These are phyloP conservation scores for Huso huso DNA, from an alignment of 2,797 vertebrate species.

Conservation along the genomic window DNA sequence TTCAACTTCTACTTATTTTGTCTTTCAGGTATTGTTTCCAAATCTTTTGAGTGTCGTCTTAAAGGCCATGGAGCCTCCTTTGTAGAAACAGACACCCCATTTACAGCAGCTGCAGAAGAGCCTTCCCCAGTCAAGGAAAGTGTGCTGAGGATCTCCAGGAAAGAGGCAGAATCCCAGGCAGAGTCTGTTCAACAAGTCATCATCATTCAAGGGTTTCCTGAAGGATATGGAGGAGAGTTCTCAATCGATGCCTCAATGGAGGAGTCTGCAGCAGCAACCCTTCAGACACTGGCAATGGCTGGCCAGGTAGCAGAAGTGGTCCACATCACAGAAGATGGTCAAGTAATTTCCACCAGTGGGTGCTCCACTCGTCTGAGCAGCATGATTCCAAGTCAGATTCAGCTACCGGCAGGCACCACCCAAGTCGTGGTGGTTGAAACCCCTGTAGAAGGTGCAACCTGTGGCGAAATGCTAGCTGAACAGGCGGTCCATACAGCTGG, in stretches of 20 bases:
- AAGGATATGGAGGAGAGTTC: constrained; percentile 59
- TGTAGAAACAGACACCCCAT: constrained; percentile 72
- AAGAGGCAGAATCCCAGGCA: constrained; percentile 27
- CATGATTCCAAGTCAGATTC: constrained; percentile 48
- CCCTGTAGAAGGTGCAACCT: constrained; percentile 24
- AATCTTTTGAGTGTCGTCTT: constrained; percentile 93
- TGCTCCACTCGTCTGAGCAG: constrained; percentile 46
- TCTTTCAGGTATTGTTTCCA: constrained; percentile 86
- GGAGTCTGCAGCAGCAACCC: constrained; percentile 84
- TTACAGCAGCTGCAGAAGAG: constrained; percentile 48
- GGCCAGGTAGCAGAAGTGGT: constrained; percentile 87
- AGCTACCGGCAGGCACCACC: constrained; percentile 53
- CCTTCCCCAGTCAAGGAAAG: constrained; percentile 44
- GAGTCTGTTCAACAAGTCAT: constrained; percentile 87
- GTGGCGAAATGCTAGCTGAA: constrained; percentile 40
- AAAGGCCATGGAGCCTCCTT: constrained; percentile 92
- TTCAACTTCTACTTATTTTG: not conserved
- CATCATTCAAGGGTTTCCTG: constrained; percentile 82
- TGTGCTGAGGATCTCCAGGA: constrained; percentile 29
- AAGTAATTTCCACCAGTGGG: constrained; percentile 74
- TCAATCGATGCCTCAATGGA: constrained; percentile 78
- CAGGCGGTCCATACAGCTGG: constrained; percentile 52
- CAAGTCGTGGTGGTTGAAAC: constrained; percentile 84
- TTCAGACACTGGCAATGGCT: constrained; percentile 90
- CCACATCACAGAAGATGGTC: constrained; percentile 88